phyloP scores from a whole-genome alignment of 2,888 invertebrate genomes.

The Agriotes lineatus region DNA sequence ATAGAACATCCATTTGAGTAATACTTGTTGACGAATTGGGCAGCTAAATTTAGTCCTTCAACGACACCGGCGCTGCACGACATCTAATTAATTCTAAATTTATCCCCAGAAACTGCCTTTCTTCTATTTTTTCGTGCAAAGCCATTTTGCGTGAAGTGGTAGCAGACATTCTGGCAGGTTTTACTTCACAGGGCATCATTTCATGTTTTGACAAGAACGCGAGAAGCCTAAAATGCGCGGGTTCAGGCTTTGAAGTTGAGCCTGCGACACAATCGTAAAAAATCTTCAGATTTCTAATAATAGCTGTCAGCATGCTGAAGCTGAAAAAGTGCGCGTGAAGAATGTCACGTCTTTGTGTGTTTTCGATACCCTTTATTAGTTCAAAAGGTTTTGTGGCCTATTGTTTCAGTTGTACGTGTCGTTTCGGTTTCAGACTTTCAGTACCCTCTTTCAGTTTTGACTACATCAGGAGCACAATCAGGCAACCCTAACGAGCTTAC shows the following conservation, averaged over 20 bases:
- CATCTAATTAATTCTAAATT: slow-evolving; percentile 21
- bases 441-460: neutral
- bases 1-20: slow-evolving; percentile 18
- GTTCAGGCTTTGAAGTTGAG: slow-evolving; percentile 1
- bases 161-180: neutral
- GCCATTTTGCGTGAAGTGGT: slow-evolving; percentile 5
- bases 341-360: slow-evolving; percentile 23
- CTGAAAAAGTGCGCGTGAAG: slow-evolving; percentile 13
- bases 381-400: slow-evolving; percentile 9
- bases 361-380: slow-evolving; percentile 14
- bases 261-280: neutral
- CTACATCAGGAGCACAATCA: too few species aligned
- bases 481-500: too few species aligned
- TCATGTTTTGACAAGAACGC: neutral
- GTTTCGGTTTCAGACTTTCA: neutral
- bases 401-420: neutral
- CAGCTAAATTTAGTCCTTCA: slow-evolving; percentile 32
- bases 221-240: neutral
- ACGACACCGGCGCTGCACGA: slow-evolving; percentile 27
- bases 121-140: neutral
- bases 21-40: slow-evolving; percentile 32
- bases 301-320: slow-evolving; percentile 5
- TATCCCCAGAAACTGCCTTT: slow-evolving; percentile 4
- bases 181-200: neutral
- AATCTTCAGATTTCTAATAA: slow-evolving; percentile 7